Evolutionary conservation across 2,113 vertebrate species (phyloP), one percentile per base, ranked within the genome.

Genomic region (Sprattus sprattus): DNA sequence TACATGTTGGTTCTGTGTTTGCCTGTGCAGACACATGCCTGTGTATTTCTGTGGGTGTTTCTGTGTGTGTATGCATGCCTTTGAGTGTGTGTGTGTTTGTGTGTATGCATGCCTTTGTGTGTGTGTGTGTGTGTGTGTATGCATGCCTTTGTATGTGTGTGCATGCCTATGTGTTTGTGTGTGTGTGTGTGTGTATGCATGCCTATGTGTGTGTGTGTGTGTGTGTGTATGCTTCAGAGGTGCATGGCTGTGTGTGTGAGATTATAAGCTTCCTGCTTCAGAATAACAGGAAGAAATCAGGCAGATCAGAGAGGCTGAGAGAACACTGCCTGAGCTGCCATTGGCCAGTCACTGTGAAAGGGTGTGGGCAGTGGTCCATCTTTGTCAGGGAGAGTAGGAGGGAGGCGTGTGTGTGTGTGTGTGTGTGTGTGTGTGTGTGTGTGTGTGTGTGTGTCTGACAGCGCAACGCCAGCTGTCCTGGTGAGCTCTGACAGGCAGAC

Each of bases 401-500:
- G 84, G 81, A 83, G 82, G 45, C n/a, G n/a, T n/a, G n/a, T n/a
- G n/a, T n/a, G 83, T 83, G 82, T 3, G 49, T 4, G 7, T 46
- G 11, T 49, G 47, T 49, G 47, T 49, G 47, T 49, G 50, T 46
- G 7, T 25, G 22, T n/a, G n/a, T 45, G 39, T 20, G 15, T 3
- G 45, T 45, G 10, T 4, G 50, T 60, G 45, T 78, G 64, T 78
- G 45, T 84, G 45, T 49, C 85, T 89, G 91, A 57, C 52, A 20
- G 18, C 52, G 20, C 52, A 57, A 57, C 52, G 20, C 52, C 52
- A 57, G 52, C 52, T 57, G 52, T 20, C 52, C 52, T 57, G 52
- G 52, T 57, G 52, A 57, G 52, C 13, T 57, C 52, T 57, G 52
- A 20, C 15, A 57, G 52, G 18, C 15, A 57, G 52, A 20, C 52